Base-by-base conservation (phyloP, 2,113 vertebrate species). In the Notiomystis cincta region DNA sequence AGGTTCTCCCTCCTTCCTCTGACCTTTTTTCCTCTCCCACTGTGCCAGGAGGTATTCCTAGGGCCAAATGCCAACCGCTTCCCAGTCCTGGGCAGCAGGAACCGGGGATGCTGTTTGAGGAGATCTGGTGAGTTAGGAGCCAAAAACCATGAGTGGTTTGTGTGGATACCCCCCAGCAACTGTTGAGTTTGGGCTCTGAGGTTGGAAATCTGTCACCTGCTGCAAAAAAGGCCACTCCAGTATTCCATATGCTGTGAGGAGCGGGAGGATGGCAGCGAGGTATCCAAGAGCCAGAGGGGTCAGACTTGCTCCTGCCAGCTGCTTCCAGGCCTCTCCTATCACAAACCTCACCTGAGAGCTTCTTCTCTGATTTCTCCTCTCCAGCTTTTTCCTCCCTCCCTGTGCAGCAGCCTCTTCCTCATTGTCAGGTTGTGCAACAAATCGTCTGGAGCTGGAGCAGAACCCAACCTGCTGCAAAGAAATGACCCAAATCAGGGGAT, bases 401-500 rank as follows among this genome's bases (percentile, higher is more conserved):
- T 1, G 0, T 10, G 23, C 53, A 42, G 16, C 38, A 37, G 22
- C 31, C 18, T 58, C 77, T 81, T 96, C 64, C 65, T 93, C 56
- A 5, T 0, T 0, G 0, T 35, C 38, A 38, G 20, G 20, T 58
- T 83, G 58, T 57, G 9, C 73, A 44, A 61, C 30, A 61, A 89
- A 48, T 42, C 40, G 40, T 44, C 1, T 15, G 4, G 13, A 53
- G 53, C 31, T 44, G 40, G 22, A 82, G 61, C 33, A 53, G 73
- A 85, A 85, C 38, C 35, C 62, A 69, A 31, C 18, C 37, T 76
- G 17, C 88, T 60, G 21, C 30, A 44, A 66, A 70, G 87, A 78
- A 89, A 70, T 94, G 69, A 97, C 91, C 91, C 89, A 82, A 67
- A 91, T 94, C 19, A 4, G 47, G 24, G 86, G 89, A 94, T 79